Percentiles rank a stretch among this genome's conserved stretches.
Evolutionary conservation across 2,797 vertebrate species (phyloP).

Genomic region (Distichodus sexfasciatus): DNA sequence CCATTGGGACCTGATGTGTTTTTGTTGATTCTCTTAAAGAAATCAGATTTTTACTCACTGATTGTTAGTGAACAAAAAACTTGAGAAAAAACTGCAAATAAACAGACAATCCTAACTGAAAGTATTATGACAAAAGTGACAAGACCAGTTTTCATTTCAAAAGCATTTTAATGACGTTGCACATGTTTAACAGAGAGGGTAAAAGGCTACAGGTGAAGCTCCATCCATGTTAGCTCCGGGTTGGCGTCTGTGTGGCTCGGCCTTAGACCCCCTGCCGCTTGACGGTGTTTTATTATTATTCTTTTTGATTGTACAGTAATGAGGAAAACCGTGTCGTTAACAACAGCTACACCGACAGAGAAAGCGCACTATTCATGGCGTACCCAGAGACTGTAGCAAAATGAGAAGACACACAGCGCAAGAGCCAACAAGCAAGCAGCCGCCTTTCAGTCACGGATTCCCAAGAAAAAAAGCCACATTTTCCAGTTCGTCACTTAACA

Average conservation of each 20-base stretch:
- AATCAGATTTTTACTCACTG: too few species aligned
- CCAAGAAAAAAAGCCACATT: slow-evolving; percentile 78
- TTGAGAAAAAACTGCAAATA: not conserved
- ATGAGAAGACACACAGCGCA: slow-evolving; percentile 87
- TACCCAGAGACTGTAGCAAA: slow-evolving; percentile 85
- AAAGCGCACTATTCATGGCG: slow-evolving; percentile 93
- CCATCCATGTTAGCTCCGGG: slow-evolving; percentile 71
- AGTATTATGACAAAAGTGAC: too few species aligned
- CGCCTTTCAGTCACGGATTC: slow-evolving; percentile 74
- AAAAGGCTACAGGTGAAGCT: slow-evolving; percentile 83
- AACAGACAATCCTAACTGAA: not conserved
- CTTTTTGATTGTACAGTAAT: slow-evolving; percentile 84
- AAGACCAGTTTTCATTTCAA: slow-evolving; percentile 43
- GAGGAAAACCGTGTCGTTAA: slow-evolving; percentile 80
- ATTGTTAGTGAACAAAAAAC: too few species aligned
- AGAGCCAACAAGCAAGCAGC: slow-evolving; percentile 87
- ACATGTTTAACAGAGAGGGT: slow-evolving; percentile 60
- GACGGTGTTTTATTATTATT: too few species aligned
- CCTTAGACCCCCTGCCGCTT: slow-evolving; percentile 67
- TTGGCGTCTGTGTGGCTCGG: slow-evolving; percentile 11
- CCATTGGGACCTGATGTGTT: too few species aligned
- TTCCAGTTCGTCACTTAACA: slow-evolving; percentile 74
- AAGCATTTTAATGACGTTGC: slow-evolving; percentile 64
- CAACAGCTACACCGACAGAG: slow-evolving; percentile 90
- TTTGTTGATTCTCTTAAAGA: too few species aligned